Percentiles rank a stretch among this genome's conserved stretches.
Evolutionary conservation across 1,140 invertebrate genomes (phyloP).

Genomic region (Stenopsyche tienmushanensis): DNA sequence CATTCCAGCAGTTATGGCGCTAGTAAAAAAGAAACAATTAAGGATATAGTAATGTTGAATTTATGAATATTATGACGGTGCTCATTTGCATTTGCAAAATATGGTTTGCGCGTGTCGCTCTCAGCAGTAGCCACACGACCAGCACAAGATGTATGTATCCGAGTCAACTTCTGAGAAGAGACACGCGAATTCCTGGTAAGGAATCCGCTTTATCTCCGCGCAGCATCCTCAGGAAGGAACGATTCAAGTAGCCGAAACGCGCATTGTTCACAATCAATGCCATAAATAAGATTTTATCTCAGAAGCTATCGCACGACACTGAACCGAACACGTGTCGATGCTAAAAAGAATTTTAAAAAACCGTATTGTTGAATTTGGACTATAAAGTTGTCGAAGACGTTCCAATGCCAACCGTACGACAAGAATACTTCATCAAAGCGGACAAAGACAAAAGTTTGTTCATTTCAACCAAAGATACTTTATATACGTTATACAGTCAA

Average conservation of each 20-base stretch:
- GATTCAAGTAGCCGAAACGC: constrained; percentile 8
- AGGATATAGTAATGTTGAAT: too few relatives aligned
- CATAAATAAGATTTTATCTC: constrained; percentile 4
- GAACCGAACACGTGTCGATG: neutral
- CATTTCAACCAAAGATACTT: too few relatives aligned
- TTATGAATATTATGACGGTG: too few relatives aligned
- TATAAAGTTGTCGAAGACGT: too few relatives aligned
- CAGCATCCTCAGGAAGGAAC: neutral
- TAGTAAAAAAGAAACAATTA: too few relatives aligned
- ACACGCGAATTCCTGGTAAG: constrained; percentile 1
- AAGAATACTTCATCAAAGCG: too few relatives aligned
- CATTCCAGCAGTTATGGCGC: too few relatives aligned
- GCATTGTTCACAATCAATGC: constrained; percentile 4
- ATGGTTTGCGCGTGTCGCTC: constrained; percentile 4
- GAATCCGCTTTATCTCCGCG: neutral
- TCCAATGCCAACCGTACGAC: too few relatives aligned
- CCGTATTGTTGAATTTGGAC: too few relatives aligned
- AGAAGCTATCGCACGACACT: neutral
- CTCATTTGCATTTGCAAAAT: neutral
- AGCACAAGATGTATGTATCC: neutral
- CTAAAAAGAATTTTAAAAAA: too few relatives aligned
- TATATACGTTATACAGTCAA: too few relatives aligned
- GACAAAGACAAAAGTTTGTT: too few relatives aligned
- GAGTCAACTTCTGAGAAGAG: neutral
- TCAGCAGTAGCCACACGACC: constrained; percentile 6